A percentile compares a stretch with the other conserved stretches of the same genome.
Conservation (phyloP, 2,888 invertebrate species). For the Oeneis ivallda region DNA sequence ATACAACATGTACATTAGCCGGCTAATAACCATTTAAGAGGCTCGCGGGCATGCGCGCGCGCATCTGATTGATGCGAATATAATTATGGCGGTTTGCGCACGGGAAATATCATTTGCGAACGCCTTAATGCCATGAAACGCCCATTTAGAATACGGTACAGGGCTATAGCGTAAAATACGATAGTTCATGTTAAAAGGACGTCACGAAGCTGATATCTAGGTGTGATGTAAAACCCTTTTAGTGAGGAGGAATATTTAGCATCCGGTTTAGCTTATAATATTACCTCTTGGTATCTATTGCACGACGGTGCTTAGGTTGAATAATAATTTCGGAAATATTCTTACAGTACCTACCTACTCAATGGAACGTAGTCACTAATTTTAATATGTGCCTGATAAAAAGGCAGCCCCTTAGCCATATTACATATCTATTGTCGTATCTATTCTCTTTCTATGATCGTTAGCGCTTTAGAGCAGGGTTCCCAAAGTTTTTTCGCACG, state of each 20-base stretch:
- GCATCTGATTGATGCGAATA: constrained; percentile 76
- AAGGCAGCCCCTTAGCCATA: too few relatives aligned
- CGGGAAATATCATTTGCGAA: constrained; percentile 69
- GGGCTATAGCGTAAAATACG: constrained; percentile 31
- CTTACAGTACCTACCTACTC: too few relatives aligned
- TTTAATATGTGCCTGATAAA: too few relatives aligned
- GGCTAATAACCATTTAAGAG: constrained; percentile 69
- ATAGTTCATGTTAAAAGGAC: constrained; percentile 33
- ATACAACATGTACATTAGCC: constrained; percentile 50
- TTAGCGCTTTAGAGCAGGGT: too few relatives aligned
- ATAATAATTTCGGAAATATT: not conserved
- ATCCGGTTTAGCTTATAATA: constrained; percentile 17
- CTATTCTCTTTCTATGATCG: too few relatives aligned
- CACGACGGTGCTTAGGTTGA: not conserved
- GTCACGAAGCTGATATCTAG: constrained; percentile 35
- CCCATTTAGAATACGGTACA: constrained; percentile 42
- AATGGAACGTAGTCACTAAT: too few relatives aligned
- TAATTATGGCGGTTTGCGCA: constrained; percentile 72
- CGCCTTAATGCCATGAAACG: constrained; percentile 44
- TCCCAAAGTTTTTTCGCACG: too few relatives aligned
- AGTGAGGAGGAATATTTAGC: not conserved
- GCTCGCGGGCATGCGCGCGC: constrained; percentile 57
- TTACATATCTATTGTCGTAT: too few relatives aligned
- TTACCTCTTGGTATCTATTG: not conserved
- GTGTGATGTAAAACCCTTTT: constrained; percentile 16